Evolutionary conservation across 1,140 invertebrate species (phyloP).

Genomic region (Drosophila quadrilineata): DNA sequence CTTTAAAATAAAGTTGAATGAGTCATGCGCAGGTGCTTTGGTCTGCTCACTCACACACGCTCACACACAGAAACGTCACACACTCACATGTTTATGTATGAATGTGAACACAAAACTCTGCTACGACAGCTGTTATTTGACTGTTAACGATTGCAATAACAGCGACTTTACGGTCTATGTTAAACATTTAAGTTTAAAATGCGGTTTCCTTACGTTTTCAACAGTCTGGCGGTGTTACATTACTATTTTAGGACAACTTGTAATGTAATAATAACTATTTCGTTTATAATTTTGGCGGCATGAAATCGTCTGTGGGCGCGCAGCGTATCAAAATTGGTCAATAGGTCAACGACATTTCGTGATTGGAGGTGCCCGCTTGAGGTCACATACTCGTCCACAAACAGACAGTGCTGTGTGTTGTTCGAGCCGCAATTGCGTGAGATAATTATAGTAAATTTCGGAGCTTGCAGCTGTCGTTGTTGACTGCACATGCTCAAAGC

Average conservation of each 20-base stretch:
- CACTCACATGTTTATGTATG: too few species aligned
- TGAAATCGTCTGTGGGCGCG: too few species aligned
- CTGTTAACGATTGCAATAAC: slow-evolving; percentile 13
- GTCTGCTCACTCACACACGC: not conserved
- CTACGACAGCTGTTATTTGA: slow-evolving; percentile 30
- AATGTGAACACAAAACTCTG: slow-evolving; percentile 14
- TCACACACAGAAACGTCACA: too few species aligned
- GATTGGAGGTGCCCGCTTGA: not conserved
- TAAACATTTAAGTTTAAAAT: not conserved
- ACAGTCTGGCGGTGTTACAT: too few species aligned
- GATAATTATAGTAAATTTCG: slow-evolving; percentile 5
- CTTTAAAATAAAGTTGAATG: slow-evolving; percentile 35
- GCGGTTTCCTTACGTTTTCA: not conserved
- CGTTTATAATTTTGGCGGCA: too few species aligned
- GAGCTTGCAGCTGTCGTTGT: slow-evolving; percentile 1
- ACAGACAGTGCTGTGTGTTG: too few species aligned
- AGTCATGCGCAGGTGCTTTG: slow-evolving; percentile 40
- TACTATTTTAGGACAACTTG: too few species aligned
- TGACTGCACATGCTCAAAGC: not conserved
- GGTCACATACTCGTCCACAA: slow-evolving; percentile 10
- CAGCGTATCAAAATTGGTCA: not conserved
- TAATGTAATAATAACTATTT: too few species aligned
- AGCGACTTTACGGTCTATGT: not conserved
- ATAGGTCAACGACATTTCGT: slow-evolving; percentile 3
- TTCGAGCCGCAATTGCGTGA: not conserved